Evolutionary conservation across 2,888 invertebrate genomes (phyloP).

Genomic region (Amiota mariae): DNA sequence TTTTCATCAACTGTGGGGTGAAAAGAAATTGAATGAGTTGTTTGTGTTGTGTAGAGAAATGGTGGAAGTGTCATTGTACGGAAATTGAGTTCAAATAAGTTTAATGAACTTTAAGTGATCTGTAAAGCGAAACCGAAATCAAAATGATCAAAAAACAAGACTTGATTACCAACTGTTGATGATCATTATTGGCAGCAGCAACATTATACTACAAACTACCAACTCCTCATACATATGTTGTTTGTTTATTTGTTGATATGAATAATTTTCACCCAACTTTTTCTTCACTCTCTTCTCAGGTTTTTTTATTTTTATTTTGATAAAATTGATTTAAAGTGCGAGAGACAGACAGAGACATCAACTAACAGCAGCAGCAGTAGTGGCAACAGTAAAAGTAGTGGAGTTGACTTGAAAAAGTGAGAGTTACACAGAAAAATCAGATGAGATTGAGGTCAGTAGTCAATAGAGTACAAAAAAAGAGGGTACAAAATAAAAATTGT

Average conservation of each 20-base stretch:
- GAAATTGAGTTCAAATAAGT: slow-evolving; percentile 59
- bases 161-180: no score
- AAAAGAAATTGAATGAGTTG: background rate
- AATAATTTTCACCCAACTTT: slow-evolving; percentile 48
- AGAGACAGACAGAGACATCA: background rate
- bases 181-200: no score
- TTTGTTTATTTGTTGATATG: slow-evolving; percentile 36
- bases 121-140: background rate
- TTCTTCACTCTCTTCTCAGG: no score
- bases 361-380: background rate
- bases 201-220: no score
- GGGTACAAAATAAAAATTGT: no score
- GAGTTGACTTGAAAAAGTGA: slow-evolving; percentile 57
- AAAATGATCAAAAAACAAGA: background rate
- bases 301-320: background rate
- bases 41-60: background rate
- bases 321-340: background rate
- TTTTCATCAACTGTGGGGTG: no score
- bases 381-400: background rate
- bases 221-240: background rate
- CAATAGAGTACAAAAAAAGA: no score
- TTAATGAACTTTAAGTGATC: slow-evolving; percentile 53
- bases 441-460: background rate
- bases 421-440: slow-evolving; percentile 44
- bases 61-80: slow-evolving; percentile 60